Evolutionary conservation across 2,888 invertebrate species (phyloP).

Genomic region (Drosophila subquinaria): DNA sequence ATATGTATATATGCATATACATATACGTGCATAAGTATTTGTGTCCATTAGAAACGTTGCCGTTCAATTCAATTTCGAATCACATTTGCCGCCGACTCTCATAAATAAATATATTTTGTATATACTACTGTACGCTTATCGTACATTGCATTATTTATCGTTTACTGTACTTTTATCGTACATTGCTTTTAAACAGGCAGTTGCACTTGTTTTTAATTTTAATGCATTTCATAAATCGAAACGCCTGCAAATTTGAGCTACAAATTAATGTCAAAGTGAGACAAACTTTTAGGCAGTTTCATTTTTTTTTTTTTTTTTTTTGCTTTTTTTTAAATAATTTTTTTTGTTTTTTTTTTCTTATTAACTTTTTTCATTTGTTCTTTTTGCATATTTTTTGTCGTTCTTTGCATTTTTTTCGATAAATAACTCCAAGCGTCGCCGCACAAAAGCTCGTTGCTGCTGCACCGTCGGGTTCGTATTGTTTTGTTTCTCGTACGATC

Average conservation of each 20-base stretch:
- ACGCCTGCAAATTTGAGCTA: not conserved
- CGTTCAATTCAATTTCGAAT: slow-evolving; percentile 13
- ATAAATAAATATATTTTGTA: slow-evolving; percentile 9
- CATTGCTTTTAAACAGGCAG: slow-evolving; percentile 39
- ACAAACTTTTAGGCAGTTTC: slow-evolving; percentile 20
- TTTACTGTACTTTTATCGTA: slow-evolving; percentile 5
- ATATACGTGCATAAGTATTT: slow-evolving; percentile 2
- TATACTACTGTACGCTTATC: not conserved
- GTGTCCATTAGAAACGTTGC: not conserved
- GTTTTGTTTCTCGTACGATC: not conserved
- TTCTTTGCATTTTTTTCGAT: slow-evolving; percentile 10
- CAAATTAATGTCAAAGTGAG: not conserved
- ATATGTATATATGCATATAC: not conserved
- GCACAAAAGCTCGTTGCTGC: slow-evolving; percentile 34
- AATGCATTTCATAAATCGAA: not conserved
- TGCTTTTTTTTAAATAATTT: not conserved
- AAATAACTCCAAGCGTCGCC: slow-evolving; percentile 16
- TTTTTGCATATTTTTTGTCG: slow-evolving; percentile 2
- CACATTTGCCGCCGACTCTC: slow-evolving; percentile 15
- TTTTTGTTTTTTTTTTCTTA: not conserved
- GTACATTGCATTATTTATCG: slow-evolving; percentile 5
- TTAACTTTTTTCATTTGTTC: slow-evolving; percentile 1
- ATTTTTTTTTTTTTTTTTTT: not conserved
- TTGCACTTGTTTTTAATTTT: slow-evolving; percentile 41
- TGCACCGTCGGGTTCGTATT: not conserved